These are phyloP conservation scores for Cheilosia impressa DNA, from an alignment of 2,888 invertebrate species.

Conservation along the genomic window DNA sequence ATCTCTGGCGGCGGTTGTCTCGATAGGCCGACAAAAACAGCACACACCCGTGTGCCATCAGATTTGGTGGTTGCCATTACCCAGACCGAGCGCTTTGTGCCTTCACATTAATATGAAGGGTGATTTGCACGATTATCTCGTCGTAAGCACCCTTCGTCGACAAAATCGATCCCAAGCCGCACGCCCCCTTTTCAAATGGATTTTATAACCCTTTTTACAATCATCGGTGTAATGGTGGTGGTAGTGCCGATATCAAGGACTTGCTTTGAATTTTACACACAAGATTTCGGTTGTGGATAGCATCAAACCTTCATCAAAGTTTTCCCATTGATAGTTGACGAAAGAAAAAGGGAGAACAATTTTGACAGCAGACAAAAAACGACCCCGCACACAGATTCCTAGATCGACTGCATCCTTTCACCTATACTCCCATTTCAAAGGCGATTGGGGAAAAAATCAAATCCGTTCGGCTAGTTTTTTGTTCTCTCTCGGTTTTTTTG, in stretches of 20 bases:
- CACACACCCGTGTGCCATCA: too few relatives aligned
- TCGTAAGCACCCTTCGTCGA: conserved; percentile 25
- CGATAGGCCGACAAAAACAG: background rate
- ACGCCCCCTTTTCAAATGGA: background rate
- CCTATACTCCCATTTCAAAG: conserved; percentile 14
- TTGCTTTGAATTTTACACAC: conserved; percentile 38
- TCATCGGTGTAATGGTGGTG: background rate
- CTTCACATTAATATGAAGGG: conserved; percentile 42
- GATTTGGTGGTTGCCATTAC: conserved; percentile 55
- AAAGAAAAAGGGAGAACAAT: conserved; percentile 27
- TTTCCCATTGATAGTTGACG: conserved; percentile 56
- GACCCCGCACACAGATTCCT: conserved; percentile 1
- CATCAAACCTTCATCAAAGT: conserved; percentile 62
- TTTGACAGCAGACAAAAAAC: conserved; percentile 50
- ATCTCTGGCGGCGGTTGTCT: background rate
- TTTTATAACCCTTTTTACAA: conserved; percentile 21
- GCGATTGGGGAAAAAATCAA: conserved; percentile 35
- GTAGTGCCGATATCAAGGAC: conserved; percentile 33
- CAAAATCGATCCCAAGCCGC: conserved; percentile 40
- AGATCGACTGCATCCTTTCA: conserved; percentile 38
- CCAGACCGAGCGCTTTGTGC: background rate
- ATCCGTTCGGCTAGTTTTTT: conserved; percentile 32
- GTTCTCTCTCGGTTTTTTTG: background rate
- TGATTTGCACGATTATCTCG: conserved; percentile 57
- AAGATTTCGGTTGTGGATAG: conserved; percentile 33